Evolutionary conservation across 2,113 vertebrate species (phyloP).

Genomic region (Nothoprocta pentlandii): DNA sequence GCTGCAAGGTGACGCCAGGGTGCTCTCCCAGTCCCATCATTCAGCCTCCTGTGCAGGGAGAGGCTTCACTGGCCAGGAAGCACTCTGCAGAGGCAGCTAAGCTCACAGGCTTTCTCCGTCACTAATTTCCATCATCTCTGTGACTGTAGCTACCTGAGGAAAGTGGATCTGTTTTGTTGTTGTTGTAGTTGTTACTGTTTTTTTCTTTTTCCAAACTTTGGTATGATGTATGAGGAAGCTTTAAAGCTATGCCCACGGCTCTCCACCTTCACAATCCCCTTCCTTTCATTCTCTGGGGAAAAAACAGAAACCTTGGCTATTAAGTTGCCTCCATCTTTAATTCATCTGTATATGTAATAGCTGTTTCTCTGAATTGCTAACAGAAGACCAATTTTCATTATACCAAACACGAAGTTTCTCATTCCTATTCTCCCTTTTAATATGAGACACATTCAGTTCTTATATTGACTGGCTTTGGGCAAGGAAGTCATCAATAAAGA

Average conservation of each 20-base stretch:
- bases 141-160: neutral
- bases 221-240: neutral
- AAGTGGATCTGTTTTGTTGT: neutral
- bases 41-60: neutral
- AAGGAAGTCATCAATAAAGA: neutral
- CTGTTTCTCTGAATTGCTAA: neutral
- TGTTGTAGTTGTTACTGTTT: too few species aligned
- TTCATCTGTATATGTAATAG: neutral
- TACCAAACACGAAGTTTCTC: neutral
- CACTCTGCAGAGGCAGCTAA: neutral
- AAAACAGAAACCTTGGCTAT: neutral
- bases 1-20: neutral
- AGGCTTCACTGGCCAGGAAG: neutral
- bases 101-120: neutral
- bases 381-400: neutral
- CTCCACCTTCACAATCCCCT: neutral
- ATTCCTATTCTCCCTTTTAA: neutral
- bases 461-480: neutral
- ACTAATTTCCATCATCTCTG: neutral
- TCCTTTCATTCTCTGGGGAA: neutral
- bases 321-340: neutral
- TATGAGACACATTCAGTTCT: neutral
- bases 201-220: neutral
- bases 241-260: neutral
- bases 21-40: neutral